These are phyloP conservation scores for Eudemis profundana DNA, from an alignment of 2,888 invertebrate genomes.

Conservation along the genomic window DNA sequence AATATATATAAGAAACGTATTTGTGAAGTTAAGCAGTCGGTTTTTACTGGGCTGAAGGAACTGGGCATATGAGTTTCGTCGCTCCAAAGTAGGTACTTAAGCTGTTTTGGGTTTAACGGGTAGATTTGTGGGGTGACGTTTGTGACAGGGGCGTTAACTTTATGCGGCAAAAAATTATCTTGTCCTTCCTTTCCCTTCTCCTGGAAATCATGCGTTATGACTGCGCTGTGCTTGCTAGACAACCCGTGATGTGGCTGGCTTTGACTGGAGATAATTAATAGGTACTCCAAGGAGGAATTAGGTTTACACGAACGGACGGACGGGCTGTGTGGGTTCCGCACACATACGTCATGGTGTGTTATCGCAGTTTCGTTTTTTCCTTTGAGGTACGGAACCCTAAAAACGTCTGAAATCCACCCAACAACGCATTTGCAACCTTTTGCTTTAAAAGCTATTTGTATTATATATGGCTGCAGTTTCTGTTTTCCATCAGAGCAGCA, in stretches of 20 bases:
- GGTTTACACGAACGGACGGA: too few relatives aligned
- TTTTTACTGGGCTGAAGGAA: neutral
- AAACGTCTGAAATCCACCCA: too few relatives aligned
- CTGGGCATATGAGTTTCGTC: neutral
- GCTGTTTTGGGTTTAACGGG: neutral
- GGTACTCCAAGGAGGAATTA: too few relatives aligned
- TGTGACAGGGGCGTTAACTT: neutral
- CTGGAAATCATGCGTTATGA: conserved; percentile 8
- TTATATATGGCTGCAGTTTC: too few relatives aligned
- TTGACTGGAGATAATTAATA: too few relatives aligned
- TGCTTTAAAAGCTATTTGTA: too few relatives aligned
- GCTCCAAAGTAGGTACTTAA: neutral
- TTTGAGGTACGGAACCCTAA: too few relatives aligned
- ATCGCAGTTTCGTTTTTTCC: too few relatives aligned
- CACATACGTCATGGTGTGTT: too few relatives aligned
- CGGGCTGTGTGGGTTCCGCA: too few relatives aligned
- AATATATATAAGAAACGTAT: neutral
- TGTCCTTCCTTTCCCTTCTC: conserved; percentile 10
- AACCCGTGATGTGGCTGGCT: conserved; percentile 4
- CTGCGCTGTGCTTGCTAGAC: conserved; percentile 3
- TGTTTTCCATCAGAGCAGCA: too few relatives aligned
- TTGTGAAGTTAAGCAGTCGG: neutral
- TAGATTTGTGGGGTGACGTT: conserved; percentile 1
- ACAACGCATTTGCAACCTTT: too few relatives aligned
- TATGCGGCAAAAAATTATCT: conserved; percentile 19